These are phyloP conservation scores for Microcebus tavaratra DNA, from an alignment of 2,113 vertebrate genomes.

Conservation along the genomic window DNA sequence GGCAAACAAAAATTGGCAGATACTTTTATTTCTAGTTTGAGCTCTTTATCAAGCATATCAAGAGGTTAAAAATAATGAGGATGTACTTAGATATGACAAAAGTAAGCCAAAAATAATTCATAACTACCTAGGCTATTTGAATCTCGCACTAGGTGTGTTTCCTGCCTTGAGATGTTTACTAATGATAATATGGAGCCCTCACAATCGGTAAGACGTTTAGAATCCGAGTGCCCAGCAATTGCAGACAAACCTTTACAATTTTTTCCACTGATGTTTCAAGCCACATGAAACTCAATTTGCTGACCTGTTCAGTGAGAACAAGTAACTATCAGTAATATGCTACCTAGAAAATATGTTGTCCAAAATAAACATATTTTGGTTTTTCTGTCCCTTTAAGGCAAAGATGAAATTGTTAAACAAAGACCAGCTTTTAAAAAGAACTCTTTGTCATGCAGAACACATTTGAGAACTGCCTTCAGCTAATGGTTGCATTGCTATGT, in stretches of 20 bases:
- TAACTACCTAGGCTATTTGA: not conserved
- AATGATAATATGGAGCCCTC: not conserved
- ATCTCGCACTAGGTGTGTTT: not conserved
- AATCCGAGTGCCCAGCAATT: not conserved
- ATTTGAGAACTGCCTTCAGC: not conserved
- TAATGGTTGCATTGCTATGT: not conserved
- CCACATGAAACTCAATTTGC: not conserved
- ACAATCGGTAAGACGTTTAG: not conserved
- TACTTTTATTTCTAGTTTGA: not conserved
- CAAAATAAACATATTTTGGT: not conserved
- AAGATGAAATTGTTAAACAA: not conserved
- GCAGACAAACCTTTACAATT: not conserved
- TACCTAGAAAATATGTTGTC: not conserved
- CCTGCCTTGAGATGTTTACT: not conserved
- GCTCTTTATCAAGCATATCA: not conserved
- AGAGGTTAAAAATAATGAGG: not conserved
- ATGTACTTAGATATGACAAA: not conserved
- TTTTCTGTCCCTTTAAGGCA: not conserved
- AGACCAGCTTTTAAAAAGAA: not conserved
- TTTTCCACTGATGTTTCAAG: slow-evolving; percentile 2
- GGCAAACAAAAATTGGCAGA: not conserved
- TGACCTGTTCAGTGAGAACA: not conserved
- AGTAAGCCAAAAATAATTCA: not conserved
- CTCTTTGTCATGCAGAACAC: not conserved
- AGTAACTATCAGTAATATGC: not conserved